These are phyloP conservation scores for Phenacoccus solenopsis DNA, from an alignment of 1,140 invertebrate species.

Conservation along the genomic window DNA sequence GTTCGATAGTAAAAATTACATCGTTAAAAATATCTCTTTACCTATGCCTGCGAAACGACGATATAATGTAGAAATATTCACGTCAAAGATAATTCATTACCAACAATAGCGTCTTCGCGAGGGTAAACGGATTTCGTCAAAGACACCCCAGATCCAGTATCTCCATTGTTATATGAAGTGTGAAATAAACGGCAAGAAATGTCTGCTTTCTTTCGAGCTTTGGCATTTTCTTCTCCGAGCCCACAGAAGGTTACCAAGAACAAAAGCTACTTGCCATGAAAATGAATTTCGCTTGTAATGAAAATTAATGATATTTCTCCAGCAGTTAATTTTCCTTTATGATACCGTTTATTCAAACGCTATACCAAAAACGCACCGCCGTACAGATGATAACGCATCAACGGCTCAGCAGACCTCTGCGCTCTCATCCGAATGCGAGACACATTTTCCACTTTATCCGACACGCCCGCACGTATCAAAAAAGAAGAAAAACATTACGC, in stretches of 20 bases:
- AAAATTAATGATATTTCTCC: conserved; percentile 17
- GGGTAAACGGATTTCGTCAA: background rate
- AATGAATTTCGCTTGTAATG: conserved; percentile 15
- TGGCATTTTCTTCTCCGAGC: background rate
- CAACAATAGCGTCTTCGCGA: background rate
- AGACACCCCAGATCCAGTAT: conserved; percentile 6
- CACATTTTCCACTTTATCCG: conserved; percentile 9
- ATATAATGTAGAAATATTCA: background rate
- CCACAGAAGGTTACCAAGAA: background rate
- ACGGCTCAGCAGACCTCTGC: background rate
- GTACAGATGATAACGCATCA: background rate
- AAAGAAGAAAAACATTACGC: conserved; percentile 5
- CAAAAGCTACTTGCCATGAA: conserved; percentile 16
- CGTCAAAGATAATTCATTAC: background rate
- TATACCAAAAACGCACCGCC: background rate
- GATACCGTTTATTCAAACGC: conserved; percentile 12
- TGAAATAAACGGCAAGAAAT: conserved; percentile 12
- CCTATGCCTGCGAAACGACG: background rate
- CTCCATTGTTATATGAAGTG: conserved; percentile 15
- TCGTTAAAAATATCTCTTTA: background rate
- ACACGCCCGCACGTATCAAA: background rate
- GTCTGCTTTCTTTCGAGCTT: conserved; percentile 10
- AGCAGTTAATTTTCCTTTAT: conserved; percentile 18
- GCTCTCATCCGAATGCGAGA: conserved; percentile 8
- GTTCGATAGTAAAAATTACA: too few relatives aligned